Percentiles rank a stretch among this genome's conserved stretches.
These are phyloP conservation scores for Ormyrus thymus DNA, from an alignment of 2,888 invertebrate species.

Conservation along the genomic window DNA sequence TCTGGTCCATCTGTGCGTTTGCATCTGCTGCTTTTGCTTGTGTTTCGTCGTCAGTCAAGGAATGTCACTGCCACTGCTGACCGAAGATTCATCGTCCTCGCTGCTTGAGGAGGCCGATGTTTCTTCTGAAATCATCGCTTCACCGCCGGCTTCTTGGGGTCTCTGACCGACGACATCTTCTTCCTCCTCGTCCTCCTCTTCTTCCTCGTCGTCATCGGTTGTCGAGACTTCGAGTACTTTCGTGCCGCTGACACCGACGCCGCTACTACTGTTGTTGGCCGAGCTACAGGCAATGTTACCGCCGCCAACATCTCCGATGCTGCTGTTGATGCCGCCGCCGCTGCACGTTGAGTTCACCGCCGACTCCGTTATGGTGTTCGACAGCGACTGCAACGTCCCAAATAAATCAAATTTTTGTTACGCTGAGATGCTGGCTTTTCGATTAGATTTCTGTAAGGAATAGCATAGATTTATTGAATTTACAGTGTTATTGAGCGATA, in stretches of 20 bases:
- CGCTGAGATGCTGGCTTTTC: constrained; percentile 47
- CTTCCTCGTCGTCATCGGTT: constrained; percentile 53
- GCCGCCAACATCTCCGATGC: constrained; percentile 63
- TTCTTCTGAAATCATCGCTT: constrained; percentile 81
- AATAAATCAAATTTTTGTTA: constrained; percentile 52
- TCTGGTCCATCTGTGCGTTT: constrained; percentile 50
- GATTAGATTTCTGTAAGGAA: constrained; percentile 51
- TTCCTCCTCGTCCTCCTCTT: constrained; percentile 55
- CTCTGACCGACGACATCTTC: constrained; percentile 77
- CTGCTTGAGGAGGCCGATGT: constrained; percentile 72
- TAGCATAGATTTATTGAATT: constrained; percentile 39
- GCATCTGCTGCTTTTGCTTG: neutral
- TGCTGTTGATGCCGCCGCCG: constrained; percentile 60
- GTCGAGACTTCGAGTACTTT: constrained; percentile 64
- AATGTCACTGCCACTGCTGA: constrained; percentile 69
- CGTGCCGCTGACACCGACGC: constrained; percentile 67
- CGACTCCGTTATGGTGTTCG: constrained; percentile 46
- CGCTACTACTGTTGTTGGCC: constrained; percentile 44
- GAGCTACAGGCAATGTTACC: constrained; percentile 65
- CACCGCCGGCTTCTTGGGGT: constrained; percentile 83
- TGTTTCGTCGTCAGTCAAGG: constrained; percentile 62
- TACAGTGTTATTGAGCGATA: constrained; percentile 9
- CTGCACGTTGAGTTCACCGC: constrained; percentile 13
- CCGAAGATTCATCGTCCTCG: constrained; percentile 72
- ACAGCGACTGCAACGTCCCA: constrained; percentile 57